Evolutionary conservation across 2,888 invertebrate genomes (phyloP), one percentile per base, ranked within the genome.

Genomic region (Dasysyrphus tricinctus): DNA sequence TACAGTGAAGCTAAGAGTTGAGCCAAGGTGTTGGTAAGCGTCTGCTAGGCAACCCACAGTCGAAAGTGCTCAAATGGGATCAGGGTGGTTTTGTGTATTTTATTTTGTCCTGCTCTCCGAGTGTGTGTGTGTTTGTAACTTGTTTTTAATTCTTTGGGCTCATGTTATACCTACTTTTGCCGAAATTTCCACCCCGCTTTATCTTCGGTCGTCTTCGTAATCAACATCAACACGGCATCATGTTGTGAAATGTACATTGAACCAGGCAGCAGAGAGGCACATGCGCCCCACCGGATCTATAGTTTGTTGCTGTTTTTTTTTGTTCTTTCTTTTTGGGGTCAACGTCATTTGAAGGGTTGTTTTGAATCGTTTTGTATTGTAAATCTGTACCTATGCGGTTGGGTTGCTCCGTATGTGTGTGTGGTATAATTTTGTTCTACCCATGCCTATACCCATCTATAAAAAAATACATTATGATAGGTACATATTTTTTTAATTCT

Each of bases 261-360:
- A 82, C 74, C 78, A 82, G 39, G 67, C 65, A 34, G 47, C 65
- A 44, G 74, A 65, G 81, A 78, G 78, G 86, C 86, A 86, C 86
- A 86, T 86, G 86, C 86, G 86, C 86, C 72, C 54, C 82, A 82
- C 86, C 82, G 86, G 75, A 86, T 82, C 78, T 82, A 24, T 24
- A 82, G 82, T 86, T 86, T 86, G 86, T 86, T 86, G 82, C 75
- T 86, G 74, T 81, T 90, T 90, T 42, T n/a, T 12, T 39, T 44
- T 61, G 14, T 39, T 16, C 16, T 37, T 19, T 37, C 14, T 42
- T 61, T 90, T 90, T 90, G 90, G 90, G 90, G 90, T 90, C 90
- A 90, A 91, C 90, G 90, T 91, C 90, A 90, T 90, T 89, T 90
- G 88, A 89, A 90, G 91, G 91, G 90, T 90, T 91, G 90, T 89